These are phyloP conservation scores for Hirudo medicinalis DNA, from an alignment of 1,140 invertebrate genomes.

Conservation along the genomic window DNA sequence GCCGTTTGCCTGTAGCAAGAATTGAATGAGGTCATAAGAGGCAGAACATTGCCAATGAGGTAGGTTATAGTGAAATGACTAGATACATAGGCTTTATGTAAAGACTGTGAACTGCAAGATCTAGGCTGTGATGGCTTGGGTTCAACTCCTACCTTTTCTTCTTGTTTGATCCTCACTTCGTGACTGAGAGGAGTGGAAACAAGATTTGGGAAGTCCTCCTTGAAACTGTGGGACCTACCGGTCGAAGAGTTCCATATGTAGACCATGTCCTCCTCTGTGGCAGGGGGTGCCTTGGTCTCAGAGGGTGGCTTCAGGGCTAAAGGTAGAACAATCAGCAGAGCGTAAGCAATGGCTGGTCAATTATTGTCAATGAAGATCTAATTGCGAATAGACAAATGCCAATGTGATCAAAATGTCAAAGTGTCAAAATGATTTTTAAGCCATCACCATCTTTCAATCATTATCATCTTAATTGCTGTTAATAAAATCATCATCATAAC, in stretches of 20 bases:
- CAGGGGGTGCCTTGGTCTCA: not conserved
- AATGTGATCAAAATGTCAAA: no score
- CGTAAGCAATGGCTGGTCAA: no score
- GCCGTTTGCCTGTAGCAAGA: no score
- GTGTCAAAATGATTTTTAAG: no score
- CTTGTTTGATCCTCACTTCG: not conserved
- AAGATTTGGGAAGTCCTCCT: not conserved
- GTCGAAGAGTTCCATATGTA: not conserved
- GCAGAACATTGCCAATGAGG: no score
- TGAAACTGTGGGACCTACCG: not conserved
- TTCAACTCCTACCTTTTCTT: not conserved
- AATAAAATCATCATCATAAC: not conserved
- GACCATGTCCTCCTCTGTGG: not conserved
- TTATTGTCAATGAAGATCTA: no score
- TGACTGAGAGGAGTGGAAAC: not conserved
- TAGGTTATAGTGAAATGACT: no score
- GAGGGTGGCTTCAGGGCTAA: conserved; percentile 2
- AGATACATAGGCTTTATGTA: not conserved
- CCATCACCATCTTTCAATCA: not conserved
- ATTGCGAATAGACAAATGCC: no score
- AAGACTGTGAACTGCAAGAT: not conserved
- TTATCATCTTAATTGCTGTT: not conserved
- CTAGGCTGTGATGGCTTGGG: not conserved
- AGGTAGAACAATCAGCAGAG: no score
- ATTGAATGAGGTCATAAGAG: no score